A percentile compares a stretch with the other conserved stretches of the same genome.
Conservation (phyloP, 2,113 vertebrate species). For the Malurus elegans region DNA sequence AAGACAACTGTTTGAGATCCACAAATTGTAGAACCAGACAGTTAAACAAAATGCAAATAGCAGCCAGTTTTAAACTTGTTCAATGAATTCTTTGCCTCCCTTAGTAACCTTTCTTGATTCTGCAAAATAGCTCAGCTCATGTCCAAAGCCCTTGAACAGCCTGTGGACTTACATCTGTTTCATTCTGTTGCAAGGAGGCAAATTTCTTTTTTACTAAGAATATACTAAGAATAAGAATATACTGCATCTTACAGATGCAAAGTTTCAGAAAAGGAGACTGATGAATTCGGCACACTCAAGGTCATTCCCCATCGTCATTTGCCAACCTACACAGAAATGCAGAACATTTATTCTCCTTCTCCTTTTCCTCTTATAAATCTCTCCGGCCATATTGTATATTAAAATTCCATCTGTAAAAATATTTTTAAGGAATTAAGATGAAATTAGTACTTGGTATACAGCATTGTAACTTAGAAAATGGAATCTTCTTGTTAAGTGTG, state of each 20-base stretch:
- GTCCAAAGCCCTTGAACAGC: constrained; percentile 74
- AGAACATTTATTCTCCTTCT: neutral
- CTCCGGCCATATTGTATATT: neutral
- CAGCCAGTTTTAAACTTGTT: neutral
- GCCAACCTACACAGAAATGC: neutral
- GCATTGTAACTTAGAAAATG: neutral
- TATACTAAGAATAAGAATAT: no score
- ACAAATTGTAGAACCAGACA: neutral
- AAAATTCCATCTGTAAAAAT: neutral
- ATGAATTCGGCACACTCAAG: neutral
- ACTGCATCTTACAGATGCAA: neutral
- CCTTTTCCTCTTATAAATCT: neutral
- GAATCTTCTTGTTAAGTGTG: neutral
- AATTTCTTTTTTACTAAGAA: neutral
- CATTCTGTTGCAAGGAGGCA: constrained; percentile 78
- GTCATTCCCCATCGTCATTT: neutral
- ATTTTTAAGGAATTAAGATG: neutral
- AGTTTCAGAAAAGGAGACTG: neutral
- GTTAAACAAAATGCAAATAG: neutral
- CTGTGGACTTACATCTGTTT: constrained; percentile 68
- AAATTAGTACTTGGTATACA: neutral
- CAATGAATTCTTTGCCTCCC: neutral
- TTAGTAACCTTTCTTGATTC: constrained; percentile 81
- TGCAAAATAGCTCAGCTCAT: constrained; percentile 80
- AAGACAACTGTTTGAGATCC: neutral